A percentile compares a stretch with the other conserved stretches of the same genome.
These are phyloP conservation scores for Nineta flava DNA, from an alignment of 2,888 invertebrate species.

Conservation along the genomic window DNA sequence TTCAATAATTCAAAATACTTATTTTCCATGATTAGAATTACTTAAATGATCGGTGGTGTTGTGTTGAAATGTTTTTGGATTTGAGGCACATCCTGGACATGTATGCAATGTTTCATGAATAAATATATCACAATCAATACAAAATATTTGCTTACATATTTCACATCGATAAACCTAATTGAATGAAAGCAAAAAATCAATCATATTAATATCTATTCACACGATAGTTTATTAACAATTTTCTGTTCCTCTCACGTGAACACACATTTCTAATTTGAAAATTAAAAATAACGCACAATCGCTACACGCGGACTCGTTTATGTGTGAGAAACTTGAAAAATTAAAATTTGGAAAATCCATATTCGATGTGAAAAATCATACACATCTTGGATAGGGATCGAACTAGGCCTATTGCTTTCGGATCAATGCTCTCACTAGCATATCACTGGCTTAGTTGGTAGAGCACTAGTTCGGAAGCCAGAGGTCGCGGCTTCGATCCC, in stretches of 20 bases:
- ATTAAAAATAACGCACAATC: background rate
- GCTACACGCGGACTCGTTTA: too few relatives aligned
- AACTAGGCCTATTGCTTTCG: too few relatives aligned
- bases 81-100: conserved; percentile 90
- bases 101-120: conserved; percentile 88
- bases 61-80: conserved; percentile 30
- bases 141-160: conserved; percentile 66
- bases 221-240: too few relatives aligned
- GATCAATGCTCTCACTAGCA: too few relatives aligned
- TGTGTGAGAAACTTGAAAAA: too few relatives aligned
- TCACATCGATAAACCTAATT: conserved; percentile 68
- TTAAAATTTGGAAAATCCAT: too few relatives aligned
- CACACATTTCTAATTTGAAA: background rate
- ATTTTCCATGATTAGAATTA: background rate
- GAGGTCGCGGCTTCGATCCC: too few relatives aligned
- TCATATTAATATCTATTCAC: conserved; percentile 1
- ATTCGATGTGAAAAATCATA: too few relatives aligned
- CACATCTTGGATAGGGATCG: too few relatives aligned
- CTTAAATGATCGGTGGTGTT: background rate
- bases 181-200: conserved; percentile 20
- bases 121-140: conserved; percentile 90
- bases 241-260: too few relatives aligned
- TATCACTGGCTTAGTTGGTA: too few relatives aligned
- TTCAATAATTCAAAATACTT: background rate
- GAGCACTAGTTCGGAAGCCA: too few relatives aligned